Percentiles rank a stretch among this genome's conserved stretches.
These are phyloP conservation scores for Platycnemis pennipes DNA, from an alignment of 2,888 invertebrate genomes.

Conservation along the genomic window DNA sequence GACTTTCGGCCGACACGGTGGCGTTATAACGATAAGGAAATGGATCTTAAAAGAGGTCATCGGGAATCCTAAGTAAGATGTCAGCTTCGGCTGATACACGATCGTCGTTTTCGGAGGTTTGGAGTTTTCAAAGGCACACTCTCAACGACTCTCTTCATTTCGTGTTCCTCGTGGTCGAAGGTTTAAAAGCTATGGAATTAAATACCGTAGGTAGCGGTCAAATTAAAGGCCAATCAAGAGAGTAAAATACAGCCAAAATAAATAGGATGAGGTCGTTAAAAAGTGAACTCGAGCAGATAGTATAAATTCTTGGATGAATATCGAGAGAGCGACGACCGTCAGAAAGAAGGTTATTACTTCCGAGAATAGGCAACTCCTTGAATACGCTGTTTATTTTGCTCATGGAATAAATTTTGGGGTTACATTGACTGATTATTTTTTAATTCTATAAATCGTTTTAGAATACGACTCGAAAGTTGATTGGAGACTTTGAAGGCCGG, in stretches of 20 bases:
- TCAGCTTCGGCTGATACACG: slow-evolving; percentile 55
- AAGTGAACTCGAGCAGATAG: background rate
- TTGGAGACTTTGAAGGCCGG: too few species aligned
- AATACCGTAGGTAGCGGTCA: background rate
- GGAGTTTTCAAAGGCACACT: background rate
- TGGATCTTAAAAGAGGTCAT: slow-evolving; percentile 64
- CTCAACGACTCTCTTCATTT: background rate
- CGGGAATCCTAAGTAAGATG: slow-evolving; percentile 60
- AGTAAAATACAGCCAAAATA: background rate
- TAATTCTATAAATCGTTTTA: too few species aligned
- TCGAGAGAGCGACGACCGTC: background rate
- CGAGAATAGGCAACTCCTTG: too few species aligned
- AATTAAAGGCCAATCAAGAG: background rate
- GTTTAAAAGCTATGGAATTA: background rate
- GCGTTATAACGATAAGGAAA: slow-evolving; percentile 57
- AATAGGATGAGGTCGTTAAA: background rate
- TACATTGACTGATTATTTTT: too few species aligned
- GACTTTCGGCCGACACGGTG: background rate
- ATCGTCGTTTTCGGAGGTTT: background rate
- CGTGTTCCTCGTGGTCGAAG: background rate
- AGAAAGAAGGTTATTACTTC: too few species aligned
- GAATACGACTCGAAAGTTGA: too few species aligned
- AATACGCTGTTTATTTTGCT: too few species aligned
- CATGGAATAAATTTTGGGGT: too few species aligned
- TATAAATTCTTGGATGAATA: background rate